Percentiles rank a stretch among this genome's conserved stretches.
Evolutionary conservation across 2,113 vertebrate species (phyloP).

Genomic region (Clarias magur): DNA sequence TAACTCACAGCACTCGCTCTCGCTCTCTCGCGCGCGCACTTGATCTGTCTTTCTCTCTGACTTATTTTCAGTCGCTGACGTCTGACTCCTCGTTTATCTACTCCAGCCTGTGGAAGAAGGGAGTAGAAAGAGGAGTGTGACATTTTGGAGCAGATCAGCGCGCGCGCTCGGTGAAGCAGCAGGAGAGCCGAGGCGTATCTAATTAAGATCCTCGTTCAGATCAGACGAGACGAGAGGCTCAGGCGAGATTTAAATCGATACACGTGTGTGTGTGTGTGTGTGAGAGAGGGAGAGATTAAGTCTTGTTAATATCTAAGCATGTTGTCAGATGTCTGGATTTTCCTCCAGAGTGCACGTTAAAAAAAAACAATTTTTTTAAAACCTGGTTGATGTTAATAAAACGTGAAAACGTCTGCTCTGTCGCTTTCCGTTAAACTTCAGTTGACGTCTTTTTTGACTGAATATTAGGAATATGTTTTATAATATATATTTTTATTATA

Average conservation of each 20-base stretch:
- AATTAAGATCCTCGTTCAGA: conserved; percentile 36
- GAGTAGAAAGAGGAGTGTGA: conserved; percentile 43
- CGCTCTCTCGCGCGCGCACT: neutral
- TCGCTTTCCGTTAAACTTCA: neutral
- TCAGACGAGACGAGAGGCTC: neutral
- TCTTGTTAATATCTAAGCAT: neutral
- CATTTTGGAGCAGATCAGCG: conserved; percentile 25
- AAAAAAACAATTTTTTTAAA: neutral
- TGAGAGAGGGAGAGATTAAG: neutral
- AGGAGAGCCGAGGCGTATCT: conserved; percentile 8
- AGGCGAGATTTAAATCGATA: neutral
- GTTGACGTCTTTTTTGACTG: neutral
- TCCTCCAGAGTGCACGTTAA: neutral
- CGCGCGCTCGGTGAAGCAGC: conserved; percentile 28
- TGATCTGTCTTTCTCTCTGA: neutral
- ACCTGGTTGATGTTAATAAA: neutral
- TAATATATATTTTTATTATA: too few relatives aligned
- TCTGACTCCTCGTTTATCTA: conserved; percentile 37
- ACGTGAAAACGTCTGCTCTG: neutral
- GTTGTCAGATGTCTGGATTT: neutral
- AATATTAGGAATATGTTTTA: neutral
- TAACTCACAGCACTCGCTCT: neutral
- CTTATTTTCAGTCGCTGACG: conserved; percentile 51
- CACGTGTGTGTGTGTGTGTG: neutral
- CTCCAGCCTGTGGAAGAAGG: neutral